Evolutionary conservation across 2,888 invertebrate species (phyloP).

Genomic region (Pseudeuparius sepicola): DNA sequence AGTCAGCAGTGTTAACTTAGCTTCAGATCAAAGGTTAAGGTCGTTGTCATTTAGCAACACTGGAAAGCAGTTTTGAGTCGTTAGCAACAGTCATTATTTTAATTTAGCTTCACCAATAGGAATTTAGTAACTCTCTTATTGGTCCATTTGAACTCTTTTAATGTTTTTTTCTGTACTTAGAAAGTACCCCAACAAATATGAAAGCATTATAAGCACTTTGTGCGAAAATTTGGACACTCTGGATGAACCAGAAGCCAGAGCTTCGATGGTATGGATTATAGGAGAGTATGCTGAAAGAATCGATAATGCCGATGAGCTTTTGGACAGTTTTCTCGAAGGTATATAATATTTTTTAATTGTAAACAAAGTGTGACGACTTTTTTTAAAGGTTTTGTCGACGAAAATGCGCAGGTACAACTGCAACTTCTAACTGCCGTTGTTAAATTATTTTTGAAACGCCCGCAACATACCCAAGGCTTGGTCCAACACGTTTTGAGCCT

Average conservation of each 20-base stretch:
- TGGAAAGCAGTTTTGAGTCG: too few species aligned
- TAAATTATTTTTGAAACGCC: slow-evolving; percentile 94
- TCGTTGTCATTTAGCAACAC: too few species aligned
- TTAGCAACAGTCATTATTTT: too few species aligned
- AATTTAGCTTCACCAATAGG: too few species aligned
- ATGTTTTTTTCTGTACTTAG: too few species aligned
- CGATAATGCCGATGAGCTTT: slow-evolving; percentile 96
- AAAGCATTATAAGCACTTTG: slow-evolving; percentile 97
- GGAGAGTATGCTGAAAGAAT: slow-evolving; percentile 99
- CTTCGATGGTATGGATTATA: slow-evolving; percentile 93
- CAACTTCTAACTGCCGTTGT: slow-evolving; percentile 97
- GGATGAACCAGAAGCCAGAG: slow-evolving; percentile 97
- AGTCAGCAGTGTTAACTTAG: too few species aligned
- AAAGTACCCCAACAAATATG: slow-evolving; percentile 99
- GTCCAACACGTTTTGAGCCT: slow-evolving; percentile 92
- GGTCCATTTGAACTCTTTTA: too few species aligned
- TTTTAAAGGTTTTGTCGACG: slow-evolving; percentile 32
- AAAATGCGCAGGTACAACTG: slow-evolving; percentile 54
- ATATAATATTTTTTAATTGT: too few species aligned
- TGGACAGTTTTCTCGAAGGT: slow-evolving; percentile 94
- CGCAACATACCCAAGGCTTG: slow-evolving; percentile 95
- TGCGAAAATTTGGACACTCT: slow-evolving; percentile 98
- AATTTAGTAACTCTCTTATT: too few species aligned
- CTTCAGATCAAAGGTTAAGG: too few species aligned
- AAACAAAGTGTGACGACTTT: too few species aligned